Percentiles rank a stretch among this genome's conserved stretches.
Evolutionary conservation across 2,888 invertebrate genomes (phyloP).

Genomic region (Amphipyra berbera): DNA sequence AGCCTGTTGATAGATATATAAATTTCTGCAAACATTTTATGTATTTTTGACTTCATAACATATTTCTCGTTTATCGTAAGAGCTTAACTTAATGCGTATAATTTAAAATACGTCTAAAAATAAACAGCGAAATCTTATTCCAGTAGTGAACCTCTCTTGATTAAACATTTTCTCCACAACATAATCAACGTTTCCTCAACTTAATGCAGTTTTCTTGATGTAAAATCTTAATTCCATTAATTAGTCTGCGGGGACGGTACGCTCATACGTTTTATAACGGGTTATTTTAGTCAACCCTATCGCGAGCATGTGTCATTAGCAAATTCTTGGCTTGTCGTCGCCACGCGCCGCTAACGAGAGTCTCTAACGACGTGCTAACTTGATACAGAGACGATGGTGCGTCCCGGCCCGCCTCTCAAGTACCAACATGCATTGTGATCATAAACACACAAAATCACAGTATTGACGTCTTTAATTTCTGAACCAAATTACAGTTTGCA

Average conservation of each 20-base stretch:
- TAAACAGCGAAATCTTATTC: slow-evolving; percentile 1
- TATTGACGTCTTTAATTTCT: slow-evolving; percentile 14
- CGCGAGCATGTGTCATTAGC: slow-evolving; percentile 84
- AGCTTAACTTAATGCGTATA: too few relatives aligned
- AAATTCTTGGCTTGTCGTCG: slow-evolving; percentile 87
- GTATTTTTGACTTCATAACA: too few relatives aligned
- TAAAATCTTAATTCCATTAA: slow-evolving; percentile 49
- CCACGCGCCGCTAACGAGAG: slow-evolving; percentile 87
- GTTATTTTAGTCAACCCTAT: slow-evolving; percentile 59
- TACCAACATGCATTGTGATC: slow-evolving; percentile 58
- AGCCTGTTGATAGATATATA: too few relatives aligned
- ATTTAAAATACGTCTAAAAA: neutral
- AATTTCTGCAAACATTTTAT: too few relatives aligned
- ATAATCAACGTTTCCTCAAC: slow-evolving; percentile 11
- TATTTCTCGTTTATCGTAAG: too few relatives aligned
- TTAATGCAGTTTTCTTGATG: slow-evolving; percentile 30
- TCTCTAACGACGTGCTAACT: slow-evolving; percentile 87
- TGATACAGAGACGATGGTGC: slow-evolving; percentile 75
- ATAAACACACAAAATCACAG: slow-evolving; percentile 17
- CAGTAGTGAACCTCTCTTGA: neutral
- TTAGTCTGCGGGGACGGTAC: slow-evolving; percentile 32
- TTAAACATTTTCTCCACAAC: slow-evolving; percentile 5
- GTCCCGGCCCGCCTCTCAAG: slow-evolving; percentile 53
- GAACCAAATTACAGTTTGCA: neutral
- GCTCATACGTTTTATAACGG: slow-evolving; percentile 49